Evolutionary conservation across 2,888 invertebrate genomes (phyloP), one percentile per base, ranked within the genome.

Genomic region (Eristalinus aeneus): DNA sequence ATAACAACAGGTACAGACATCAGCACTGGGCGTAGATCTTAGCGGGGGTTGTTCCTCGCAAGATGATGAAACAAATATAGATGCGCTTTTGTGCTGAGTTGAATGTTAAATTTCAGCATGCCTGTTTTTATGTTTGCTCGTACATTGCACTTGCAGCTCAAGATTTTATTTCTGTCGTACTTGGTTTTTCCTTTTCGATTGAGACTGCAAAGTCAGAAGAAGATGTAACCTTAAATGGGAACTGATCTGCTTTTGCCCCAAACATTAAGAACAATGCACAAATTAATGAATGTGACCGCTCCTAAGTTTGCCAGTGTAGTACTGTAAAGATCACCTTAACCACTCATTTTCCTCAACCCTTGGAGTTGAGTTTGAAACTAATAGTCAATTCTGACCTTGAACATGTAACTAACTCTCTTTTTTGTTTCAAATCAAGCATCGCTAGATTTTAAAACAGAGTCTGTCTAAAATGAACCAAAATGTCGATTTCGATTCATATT

Each of bases 1-100:
- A 68, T 31, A 79, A 61, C 54, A 74, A 74, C 68, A 74, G 74
- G 74, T 80, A 46, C 68, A n/a, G n/a, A n/a, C n/a, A 68, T 67
- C n/a, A 46, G 16, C 16, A 39, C 36, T 64, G 27, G 27, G 23
- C 56, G 64, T 53, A 58, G 39, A 68, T 46, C 67, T 75, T 22
- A 22, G 22, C 46, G 65, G 23, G 20, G 31, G 31, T 46, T 12
- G n/a, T 4, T 53, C 31, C 46, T 65, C 10, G 27, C 27, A 27
- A 27, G 27, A 67, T 46, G 16, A 53, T 67, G 53, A 65, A 12
- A 31, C 16, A 23, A 65, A 53, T 46, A 53, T n/a, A 65, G 20
- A 31, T 8, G 27, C 12, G 27, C 27, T 46, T 16, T 46, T 16
- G 16, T 16, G 8, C 8, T 10, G 46, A 46, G 27, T 11, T 60